Evolutionary conservation across 2,797 vertebrate species (phyloP).

Genomic region (Antennarius maculatus): DNA sequence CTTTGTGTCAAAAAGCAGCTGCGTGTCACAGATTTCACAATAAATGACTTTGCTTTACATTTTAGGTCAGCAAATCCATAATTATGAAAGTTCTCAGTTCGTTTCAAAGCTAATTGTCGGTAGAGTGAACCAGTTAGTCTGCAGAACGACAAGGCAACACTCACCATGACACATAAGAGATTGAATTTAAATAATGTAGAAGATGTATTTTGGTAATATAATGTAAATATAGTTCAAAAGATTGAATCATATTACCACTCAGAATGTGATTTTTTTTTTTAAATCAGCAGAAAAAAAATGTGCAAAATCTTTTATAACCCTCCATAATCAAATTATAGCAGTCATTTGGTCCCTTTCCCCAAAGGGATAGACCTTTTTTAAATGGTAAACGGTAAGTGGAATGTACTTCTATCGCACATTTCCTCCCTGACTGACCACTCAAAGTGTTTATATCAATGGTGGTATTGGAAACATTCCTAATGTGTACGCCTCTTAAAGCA

Average conservation of each 20-base stretch:
- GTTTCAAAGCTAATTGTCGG: conserved; percentile 13
- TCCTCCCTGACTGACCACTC: too few species aligned
- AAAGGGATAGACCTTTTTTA: not conserved
- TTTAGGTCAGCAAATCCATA: conserved; percentile 36
- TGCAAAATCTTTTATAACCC: conserved; percentile 1
- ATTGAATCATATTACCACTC: not conserved
- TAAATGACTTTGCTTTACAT: conserved; percentile 31
- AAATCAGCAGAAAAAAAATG: not conserved
- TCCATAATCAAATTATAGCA: conserved; percentile 10
- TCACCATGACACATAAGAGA: not conserved
- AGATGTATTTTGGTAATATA: not conserved
- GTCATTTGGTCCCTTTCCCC: not conserved
- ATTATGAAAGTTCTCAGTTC: conserved; percentile 7
- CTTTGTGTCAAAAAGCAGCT: conserved; percentile 17
- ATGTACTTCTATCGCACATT: too few species aligned
- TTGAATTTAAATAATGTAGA: too few species aligned
- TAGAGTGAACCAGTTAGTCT: conserved; percentile 7
- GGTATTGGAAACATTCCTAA: not conserved
- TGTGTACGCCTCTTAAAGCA: conserved; percentile 4
- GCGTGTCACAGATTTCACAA: conserved; percentile 21
- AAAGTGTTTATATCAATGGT: not conserved
- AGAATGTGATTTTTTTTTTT: not conserved
- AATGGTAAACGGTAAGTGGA: not conserved
- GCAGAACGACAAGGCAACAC: conserved; percentile 1
- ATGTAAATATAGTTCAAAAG: too few species aligned